Base-by-base conservation (phyloP, 2,888 invertebrate genomes). In the Autographa gamma region DNA sequence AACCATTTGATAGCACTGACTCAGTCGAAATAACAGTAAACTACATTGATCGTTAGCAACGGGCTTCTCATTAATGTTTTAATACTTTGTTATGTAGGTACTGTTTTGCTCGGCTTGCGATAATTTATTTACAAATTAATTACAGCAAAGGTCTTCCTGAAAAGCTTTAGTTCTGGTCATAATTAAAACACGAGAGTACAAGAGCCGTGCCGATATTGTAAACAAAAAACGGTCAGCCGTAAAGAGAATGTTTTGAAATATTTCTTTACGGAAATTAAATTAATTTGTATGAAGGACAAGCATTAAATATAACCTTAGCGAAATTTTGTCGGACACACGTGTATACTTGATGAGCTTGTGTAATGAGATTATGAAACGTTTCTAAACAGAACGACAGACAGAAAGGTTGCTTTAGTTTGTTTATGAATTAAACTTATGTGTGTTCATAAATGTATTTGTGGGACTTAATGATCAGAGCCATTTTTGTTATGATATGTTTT, bases 81-180 rank as follows among this genome's bases (percentile, higher is more conserved):
- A 77, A 77, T 77, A 77, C 69, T 77, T 73, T 71, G 64, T 71
- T 60, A 67, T 74, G 63, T 58, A 67, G 71, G 63, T 74, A 71
- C 73, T 60, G 71, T 68, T 80, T 67, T 41, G 38, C 64, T 71
- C 56, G 63, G 60, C 58, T 65, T 11, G 54, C 66, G 43, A 72
- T 78, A 64, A 78, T 73, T 80, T 83, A 83, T 83, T 82, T 78
- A 82, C 67, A 73, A 76, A 82, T 80, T 80, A 78, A 82, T 82
- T 82, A 78, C 73, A 60, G 41, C 41, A 32, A 77, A 77, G 74
- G 76, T 73, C 61, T 71, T 61, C 62, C 73, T 38, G 56, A 52
- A 67, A 80, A 69, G 81, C 71, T 78, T 76, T 76, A 68, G 69
- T 70, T 77, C 38, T 73, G 64, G 31, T 78, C 72, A 66, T 80